phyloP scores from a whole-genome alignment of 2,113 vertebrate genomes.

The Ceyx margarethae region DNA sequence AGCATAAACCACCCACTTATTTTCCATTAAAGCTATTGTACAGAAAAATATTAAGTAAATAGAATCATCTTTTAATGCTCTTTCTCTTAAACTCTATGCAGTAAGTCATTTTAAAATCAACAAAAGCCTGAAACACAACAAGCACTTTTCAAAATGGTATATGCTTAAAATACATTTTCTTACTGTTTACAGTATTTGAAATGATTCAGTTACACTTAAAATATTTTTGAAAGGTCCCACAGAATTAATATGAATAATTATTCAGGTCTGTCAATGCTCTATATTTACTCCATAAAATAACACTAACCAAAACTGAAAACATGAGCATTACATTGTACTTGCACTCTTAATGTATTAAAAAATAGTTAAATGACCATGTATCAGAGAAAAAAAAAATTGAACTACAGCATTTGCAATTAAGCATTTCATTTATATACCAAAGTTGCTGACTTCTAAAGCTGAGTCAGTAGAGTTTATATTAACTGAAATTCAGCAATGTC shows the following conservation, averaged over 20 bases:
- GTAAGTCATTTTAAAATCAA: conserved; percentile 5
- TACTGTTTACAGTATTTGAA: neutral
- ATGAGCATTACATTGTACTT: conserved; percentile 51
- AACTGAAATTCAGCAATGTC: neutral
- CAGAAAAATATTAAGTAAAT: conserved; percentile 39
- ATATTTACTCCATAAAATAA: neutral
- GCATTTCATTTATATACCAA: neutral
- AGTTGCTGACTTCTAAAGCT: neutral
- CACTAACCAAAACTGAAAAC: neutral
- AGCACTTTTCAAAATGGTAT: neutral
- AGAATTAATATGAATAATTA: neutral
- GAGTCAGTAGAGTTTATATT: neutral
- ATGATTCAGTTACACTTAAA: neutral
- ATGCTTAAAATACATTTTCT: neutral
- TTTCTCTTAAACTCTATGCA: conserved; percentile 9
- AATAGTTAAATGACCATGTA: neutral
- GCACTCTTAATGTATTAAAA: neutral
- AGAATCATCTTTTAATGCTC: conserved; percentile 10
- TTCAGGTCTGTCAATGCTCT: neutral
- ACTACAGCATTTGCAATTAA: neutral
- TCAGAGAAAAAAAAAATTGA: neutral
- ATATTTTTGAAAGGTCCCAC: neutral
- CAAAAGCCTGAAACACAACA: neutral
- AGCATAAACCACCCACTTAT: conserved; percentile 24
- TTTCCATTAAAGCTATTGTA: conserved; percentile 39